Evolutionary conservation across 1,140 invertebrate species (phyloP).

Genomic region (Aphidius gifuensis): DNA sequence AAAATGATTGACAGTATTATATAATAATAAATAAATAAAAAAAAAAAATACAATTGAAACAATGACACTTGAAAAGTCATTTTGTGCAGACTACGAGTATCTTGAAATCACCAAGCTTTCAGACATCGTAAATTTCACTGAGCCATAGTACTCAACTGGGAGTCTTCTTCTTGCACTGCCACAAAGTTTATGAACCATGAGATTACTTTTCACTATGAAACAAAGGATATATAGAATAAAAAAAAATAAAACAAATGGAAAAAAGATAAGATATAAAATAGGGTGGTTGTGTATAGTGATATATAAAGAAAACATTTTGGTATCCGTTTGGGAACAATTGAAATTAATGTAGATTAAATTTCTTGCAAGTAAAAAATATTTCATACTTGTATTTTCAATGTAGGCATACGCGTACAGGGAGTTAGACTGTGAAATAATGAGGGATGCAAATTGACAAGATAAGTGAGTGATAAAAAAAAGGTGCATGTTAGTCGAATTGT

Average conservation of each 20-base stretch:
- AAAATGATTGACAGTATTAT: not conserved
- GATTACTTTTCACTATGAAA: slow-evolving; percentile 36
- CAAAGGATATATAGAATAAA: slow-evolving; percentile 9
- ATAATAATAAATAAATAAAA: not conserved
- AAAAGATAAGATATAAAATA: not conserved
- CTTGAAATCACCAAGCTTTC: slow-evolving; percentile 29
- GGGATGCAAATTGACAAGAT: not conserved
- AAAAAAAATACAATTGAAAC: slow-evolving; percentile 4
- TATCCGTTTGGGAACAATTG: too few species aligned
- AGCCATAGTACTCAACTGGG: slow-evolving; percentile 17
- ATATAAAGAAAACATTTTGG: too few species aligned
- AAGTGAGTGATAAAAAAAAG: slow-evolving; percentile 4
- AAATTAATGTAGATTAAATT: too few species aligned
- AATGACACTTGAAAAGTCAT: slow-evolving; percentile 10
- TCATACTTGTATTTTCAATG: too few species aligned
- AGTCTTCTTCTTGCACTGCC: slow-evolving; percentile 27
- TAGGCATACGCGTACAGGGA: too few species aligned
- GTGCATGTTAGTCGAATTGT: not conserved
- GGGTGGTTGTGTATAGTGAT: too few species aligned
- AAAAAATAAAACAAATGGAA: slow-evolving; percentile 12
- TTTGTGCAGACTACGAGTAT: slow-evolving; percentile 22
- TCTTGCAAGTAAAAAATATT: too few species aligned
- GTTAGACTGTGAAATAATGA: too few species aligned
- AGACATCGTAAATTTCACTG: slow-evolving; percentile 35
- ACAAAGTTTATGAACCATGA: slow-evolving; percentile 36